Conservation (phyloP, 92 coral and sea anemone genomes). For the Paragorgia papillata region DNA sequence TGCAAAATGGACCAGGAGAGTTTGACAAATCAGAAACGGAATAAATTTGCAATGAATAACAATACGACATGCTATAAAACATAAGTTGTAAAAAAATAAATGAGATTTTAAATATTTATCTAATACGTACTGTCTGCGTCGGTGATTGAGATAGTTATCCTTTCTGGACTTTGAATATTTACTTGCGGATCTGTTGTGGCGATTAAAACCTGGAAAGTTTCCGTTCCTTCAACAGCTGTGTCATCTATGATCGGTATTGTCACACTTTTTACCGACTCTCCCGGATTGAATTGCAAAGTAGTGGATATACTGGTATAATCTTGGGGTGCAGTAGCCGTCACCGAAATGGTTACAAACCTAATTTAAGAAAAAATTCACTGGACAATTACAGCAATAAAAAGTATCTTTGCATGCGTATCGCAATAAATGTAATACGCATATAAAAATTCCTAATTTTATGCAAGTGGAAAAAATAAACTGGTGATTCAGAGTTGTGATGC, state of each 20-base stretch:
- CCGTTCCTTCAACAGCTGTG: slow-evolving; percentile 29
- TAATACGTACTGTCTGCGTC: slow-evolving; percentile 33
- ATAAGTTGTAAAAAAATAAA: too few species aligned
- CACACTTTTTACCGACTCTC: slow-evolving; percentile 2
- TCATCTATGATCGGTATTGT: slow-evolving; percentile 20
- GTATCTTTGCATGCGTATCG: background rate
- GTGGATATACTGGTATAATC: slow-evolving; percentile 1
- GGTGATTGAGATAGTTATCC: slow-evolving; percentile 32
- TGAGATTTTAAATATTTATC: background rate
- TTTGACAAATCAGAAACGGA: too few species aligned
- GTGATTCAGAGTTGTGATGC: too few species aligned
- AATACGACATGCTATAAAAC: too few species aligned
- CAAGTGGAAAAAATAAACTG: too few species aligned
- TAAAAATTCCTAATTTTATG: too few species aligned
- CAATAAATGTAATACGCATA: background rate
- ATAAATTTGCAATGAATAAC: too few species aligned
- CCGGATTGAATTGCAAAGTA: slow-evolving; percentile 5
- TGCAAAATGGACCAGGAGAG: too few species aligned
- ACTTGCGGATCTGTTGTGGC: slow-evolving; percentile 30
- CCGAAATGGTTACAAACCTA: slow-evolving; percentile 20
- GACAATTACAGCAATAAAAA: background rate
- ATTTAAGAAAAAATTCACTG: background rate
- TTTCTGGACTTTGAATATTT: slow-evolving; percentile 10
- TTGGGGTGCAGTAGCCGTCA: slow-evolving; percentile 4
- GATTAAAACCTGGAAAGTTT: slow-evolving; percentile 19